Percentiles rank a stretch among this genome's conserved stretches.
These are phyloP conservation scores for Microtus pennsylvanicus DNA, from an alignment of 2,113 vertebrate species.

Conservation along the genomic window DNA sequence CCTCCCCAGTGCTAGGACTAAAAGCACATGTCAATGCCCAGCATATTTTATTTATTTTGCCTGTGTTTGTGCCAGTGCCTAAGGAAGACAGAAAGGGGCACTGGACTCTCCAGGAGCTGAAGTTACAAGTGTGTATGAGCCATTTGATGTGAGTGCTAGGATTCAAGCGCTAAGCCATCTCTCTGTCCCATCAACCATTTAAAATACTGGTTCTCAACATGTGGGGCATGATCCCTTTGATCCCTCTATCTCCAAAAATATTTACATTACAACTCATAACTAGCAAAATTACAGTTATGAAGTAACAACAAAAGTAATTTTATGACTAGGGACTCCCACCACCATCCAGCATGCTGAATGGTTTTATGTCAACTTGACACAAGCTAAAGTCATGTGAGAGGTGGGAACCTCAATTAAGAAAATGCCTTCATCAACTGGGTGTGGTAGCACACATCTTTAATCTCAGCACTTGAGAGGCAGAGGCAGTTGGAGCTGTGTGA, in stretches of 20 bases:
- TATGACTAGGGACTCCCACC: background rate
- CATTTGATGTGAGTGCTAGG: background rate
- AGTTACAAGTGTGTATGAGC: background rate
- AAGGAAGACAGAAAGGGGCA: background rate
- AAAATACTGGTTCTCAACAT: background rate
- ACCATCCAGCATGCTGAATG: background rate
- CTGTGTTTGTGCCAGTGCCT: background rate
- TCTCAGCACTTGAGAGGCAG: background rate
- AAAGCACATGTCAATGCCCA: background rate
- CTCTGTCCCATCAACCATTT: background rate
- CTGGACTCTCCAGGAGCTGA: background rate
- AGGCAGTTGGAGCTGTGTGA: background rate
- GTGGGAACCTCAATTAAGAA: background rate
- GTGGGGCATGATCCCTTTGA: background rate
- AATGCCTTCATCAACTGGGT: background rate
- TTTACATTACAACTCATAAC: background rate
- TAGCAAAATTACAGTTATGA: background rate
- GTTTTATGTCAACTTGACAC: background rate
- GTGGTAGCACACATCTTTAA: background rate
- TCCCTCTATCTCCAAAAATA: background rate
- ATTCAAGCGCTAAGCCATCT: background rate
- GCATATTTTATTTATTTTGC: background rate
- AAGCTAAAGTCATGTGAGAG: background rate
- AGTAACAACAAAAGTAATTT: background rate
- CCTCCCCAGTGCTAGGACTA: background rate